Conservation (phyloP, 2,888 invertebrate genomes). For the Cantharis rustica region DNA sequence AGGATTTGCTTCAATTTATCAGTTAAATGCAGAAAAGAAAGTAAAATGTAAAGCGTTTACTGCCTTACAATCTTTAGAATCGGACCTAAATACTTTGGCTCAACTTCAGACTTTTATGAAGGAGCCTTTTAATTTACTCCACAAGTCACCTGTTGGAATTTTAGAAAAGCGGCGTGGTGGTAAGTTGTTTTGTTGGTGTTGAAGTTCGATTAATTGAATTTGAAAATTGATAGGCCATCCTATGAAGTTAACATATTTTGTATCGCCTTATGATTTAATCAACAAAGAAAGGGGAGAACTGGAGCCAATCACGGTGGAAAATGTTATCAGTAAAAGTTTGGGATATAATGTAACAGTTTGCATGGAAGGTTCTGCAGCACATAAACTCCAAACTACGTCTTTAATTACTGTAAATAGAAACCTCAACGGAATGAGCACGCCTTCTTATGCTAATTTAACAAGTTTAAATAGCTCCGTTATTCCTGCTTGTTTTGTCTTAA, state of each 20-base stretch:
- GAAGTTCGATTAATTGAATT: constrained; percentile 22
- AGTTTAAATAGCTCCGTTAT: constrained; percentile 86
- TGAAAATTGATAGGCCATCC: constrained; percentile 71
- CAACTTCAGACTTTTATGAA: constrained; percentile 77
- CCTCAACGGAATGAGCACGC: constrained; percentile 72
- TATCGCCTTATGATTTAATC: constrained; percentile 89
- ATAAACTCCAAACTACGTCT: constrained; percentile 78
- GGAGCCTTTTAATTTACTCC: constrained; percentile 74
- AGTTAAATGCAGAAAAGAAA: constrained; percentile 92
- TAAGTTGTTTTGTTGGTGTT: neutral
- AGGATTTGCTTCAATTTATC: constrained; percentile 82
- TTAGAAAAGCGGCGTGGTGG: constrained; percentile 80
- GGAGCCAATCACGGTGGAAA: constrained; percentile 75
- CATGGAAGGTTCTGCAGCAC: constrained; percentile 84
- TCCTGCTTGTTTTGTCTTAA: constrained; percentile 87
- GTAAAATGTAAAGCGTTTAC: constrained; percentile 92
- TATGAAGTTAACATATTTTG: constrained; percentile 92
- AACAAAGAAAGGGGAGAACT: constrained; percentile 75
- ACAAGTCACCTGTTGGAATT: constrained; percentile 88
- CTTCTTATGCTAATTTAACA: constrained; percentile 79
- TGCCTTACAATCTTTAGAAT: constrained; percentile 89
- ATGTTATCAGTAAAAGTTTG: constrained; percentile 69
- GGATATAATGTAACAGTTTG: constrained; percentile 90
- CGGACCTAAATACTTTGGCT: constrained; percentile 81
- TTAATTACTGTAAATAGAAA: constrained; percentile 73